Percentiles rank a stretch among this genome's conserved stretches.
phyloP scores from a whole-genome alignment of 2,797 vertebrate species.

The Mormyrops attenuatus region DNA sequence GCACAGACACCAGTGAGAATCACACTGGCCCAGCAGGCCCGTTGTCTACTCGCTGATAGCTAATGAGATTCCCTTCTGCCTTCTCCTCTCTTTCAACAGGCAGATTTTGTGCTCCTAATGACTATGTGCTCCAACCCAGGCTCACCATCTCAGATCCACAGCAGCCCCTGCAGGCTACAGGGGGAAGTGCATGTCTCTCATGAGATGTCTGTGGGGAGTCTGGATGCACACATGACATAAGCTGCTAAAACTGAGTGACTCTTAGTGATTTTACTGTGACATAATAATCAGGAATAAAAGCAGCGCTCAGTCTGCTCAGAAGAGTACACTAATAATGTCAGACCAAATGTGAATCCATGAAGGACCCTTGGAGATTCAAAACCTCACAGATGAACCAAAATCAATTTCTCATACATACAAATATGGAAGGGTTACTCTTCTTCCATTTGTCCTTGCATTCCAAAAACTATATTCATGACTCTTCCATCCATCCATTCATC shows the following conservation, averaged over 20 bases:
- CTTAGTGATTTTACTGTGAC: background rate
- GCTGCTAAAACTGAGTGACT: background rate
- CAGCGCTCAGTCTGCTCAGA: background rate
- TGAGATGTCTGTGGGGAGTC: background rate
- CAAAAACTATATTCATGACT: background rate
- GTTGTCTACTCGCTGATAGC: background rate
- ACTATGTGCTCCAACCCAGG: background rate
- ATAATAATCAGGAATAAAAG: background rate
- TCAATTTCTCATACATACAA: background rate
- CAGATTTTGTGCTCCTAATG: background rate
- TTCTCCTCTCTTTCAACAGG: constrained; percentile 15
- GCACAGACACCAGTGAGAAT: constrained; percentile 9
- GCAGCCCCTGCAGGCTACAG: constrained; percentile 46
- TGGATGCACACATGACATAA: background rate
- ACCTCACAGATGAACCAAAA: background rate
- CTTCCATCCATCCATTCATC: background rate
- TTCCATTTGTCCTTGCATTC: background rate
- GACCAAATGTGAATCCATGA: background rate
- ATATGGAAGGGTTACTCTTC: background rate
- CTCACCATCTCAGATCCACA: constrained; percentile 34
- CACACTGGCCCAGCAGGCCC: background rate
- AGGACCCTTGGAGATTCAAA: background rate
- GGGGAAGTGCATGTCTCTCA: constrained; percentile 22
- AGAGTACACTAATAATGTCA: background rate
- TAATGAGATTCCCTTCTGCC: background rate